Conservation (phyloP, 1,140 invertebrate species). For the Nymphalis io region DNA sequence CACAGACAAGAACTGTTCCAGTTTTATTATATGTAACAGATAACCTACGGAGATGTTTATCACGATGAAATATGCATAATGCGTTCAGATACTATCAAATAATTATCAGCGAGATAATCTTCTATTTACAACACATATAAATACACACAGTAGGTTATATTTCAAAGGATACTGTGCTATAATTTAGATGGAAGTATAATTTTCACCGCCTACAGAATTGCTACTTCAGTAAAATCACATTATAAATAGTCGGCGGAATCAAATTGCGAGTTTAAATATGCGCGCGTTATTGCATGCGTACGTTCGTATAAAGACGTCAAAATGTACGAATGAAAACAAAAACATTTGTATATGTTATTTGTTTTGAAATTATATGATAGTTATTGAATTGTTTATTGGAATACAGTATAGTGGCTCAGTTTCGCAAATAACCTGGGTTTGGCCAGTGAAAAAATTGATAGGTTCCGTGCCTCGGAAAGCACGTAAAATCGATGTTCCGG, state of each 20-base stretch:
- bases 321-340: constrained; percentile 50
- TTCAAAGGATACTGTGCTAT: constrained; percentile 56
- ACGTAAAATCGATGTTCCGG: too few relatives aligned
- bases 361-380: not conserved
- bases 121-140: constrained; percentile 42
- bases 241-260: constrained; percentile 63
- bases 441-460: too few relatives aligned
- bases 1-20: too few relatives aligned
- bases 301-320: constrained; percentile 72
- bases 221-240: constrained; percentile 72
- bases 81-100: constrained; percentile 41
- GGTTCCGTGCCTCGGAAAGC: too few relatives aligned
- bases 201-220: constrained; percentile 54
- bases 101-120: constrained; percentile 45
- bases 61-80: constrained; percentile 38
- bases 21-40: not conserved
- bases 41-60: constrained; percentile 36
- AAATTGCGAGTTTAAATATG: constrained; percentile 70
- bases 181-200: constrained; percentile 61
- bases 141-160: constrained; percentile 48
- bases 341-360: constrained; percentile 8
- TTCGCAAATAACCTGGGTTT: too few relatives aligned
- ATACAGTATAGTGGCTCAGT: too few relatives aligned
- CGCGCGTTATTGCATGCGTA: constrained; percentile 69
- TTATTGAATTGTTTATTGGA: too few relatives aligned